Base-by-base conservation (phyloP, 1,140 invertebrate species). In the Philotrypesis tridentata region DNA sequence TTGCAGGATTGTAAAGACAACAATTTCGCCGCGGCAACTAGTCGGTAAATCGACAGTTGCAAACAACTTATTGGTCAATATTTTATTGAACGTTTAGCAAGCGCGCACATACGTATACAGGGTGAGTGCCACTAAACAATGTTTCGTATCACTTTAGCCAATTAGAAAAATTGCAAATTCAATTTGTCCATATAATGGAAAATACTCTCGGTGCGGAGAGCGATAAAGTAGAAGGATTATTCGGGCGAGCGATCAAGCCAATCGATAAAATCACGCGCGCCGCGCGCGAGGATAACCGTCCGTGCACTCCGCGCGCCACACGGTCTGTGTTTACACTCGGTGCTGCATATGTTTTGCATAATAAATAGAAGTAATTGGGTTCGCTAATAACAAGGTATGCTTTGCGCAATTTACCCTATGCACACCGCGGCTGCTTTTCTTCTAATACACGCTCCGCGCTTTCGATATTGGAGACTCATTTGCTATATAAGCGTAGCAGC, bases 311-410 rank as follows among this genome's bases (percentile, higher is more conserved):
- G 37, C n/a, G 25, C 27, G n/a, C 17, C 17, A 31, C 17, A 31
- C 60, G 23, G 63, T 14, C 21, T 68, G 63, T 75, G 12, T 81
- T 75, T 60, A 40, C 73, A 75, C 70, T 43, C 61, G 40, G 37
- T 29, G 27, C 55, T 74, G 72, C 63, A 81, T 75, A 81, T 68
- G 63, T 68, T 81, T 81, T 81, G 79, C 79, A 81, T 81, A 75
- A 81, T 81, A 75, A 81, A 81, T 80, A 75, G 21, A 75, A 81
- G 72, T 81, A 81, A 81, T 81, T 81, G 79, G 79, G 60, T 75
- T 74, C 71, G 27, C 79, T 81, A 80, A 80, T 80, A 74, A 80
- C 71, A 68, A 68, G 40, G 40, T 60, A 43, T 9, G 12, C 27
- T 40, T 81, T 81, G 40, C 72, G 79, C 61, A 81, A 81, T 43